A percentile compares a stretch with the other conserved stretches of the same genome.
Evolutionary conservation across 2,888 invertebrate species (phyloP).

Genomic region (Cheilosia variabilis): DNA sequence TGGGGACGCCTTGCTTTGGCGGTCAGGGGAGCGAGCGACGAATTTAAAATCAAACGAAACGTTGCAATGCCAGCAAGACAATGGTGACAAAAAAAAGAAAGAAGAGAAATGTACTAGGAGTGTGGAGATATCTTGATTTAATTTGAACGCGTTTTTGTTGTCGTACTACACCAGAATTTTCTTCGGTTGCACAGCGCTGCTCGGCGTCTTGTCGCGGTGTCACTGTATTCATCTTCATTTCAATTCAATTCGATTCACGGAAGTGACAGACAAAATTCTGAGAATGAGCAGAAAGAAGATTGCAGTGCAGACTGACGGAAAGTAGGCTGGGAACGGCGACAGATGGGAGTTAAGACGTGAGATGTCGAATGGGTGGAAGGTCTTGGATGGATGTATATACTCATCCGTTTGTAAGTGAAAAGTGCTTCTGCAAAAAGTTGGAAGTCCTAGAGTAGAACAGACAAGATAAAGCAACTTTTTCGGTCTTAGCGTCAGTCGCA

Average conservation of each 20-base stretch:
- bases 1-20: conserved; percentile 28
- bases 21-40: conserved; percentile 62
- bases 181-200: not conserved
- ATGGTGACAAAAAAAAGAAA: conserved; percentile 16
- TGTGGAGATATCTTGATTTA: conserved; percentile 67
- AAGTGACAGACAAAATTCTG: conserved; percentile 56
- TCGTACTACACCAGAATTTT: not conserved
- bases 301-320: conserved; percentile 23
- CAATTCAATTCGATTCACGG: conserved; percentile 60
- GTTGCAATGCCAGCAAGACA: conserved; percentile 58
- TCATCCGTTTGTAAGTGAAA: too few relatives aligned
- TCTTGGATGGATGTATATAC: too few relatives aligned
- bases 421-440: too few relatives aligned
- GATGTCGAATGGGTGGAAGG: not conserved
- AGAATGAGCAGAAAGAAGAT: conserved; percentile 3
- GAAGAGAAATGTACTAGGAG: conserved; percentile 12
- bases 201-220: conserved; percentile 42
- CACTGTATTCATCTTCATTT: conserved; percentile 58
- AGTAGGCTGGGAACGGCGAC: conserved; percentile 51
- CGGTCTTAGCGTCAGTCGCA: too few relatives aligned
- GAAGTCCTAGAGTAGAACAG: not conserved
- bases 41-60: conserved; percentile 62
- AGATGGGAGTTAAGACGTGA: conserved; percentile 37
- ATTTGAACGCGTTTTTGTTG: conserved; percentile 70
- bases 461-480: too few relatives aligned